These are phyloP conservation scores for Tenebrio molitor DNA, from an alignment of 1,140 invertebrate genomes.

Conservation along the genomic window DNA sequence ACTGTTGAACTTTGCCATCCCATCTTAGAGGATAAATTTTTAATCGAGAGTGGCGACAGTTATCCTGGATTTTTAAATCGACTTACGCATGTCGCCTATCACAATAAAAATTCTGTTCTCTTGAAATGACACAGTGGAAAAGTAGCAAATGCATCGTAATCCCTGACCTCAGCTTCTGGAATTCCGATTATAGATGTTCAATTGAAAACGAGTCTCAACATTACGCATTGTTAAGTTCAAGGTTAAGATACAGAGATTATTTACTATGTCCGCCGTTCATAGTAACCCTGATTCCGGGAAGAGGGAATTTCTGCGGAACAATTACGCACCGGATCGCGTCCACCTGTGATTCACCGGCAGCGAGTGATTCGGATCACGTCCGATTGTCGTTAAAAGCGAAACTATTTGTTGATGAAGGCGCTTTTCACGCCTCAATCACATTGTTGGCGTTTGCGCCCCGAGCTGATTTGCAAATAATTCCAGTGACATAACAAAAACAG, in stretches of 20 bases:
- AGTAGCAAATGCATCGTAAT: slow-evolving; percentile 7
- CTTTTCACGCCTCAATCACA: too few species aligned
- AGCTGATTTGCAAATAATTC: not conserved
- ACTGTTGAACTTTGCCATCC: too few species aligned
- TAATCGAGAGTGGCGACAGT: not conserved
- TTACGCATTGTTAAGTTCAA: slow-evolving; percentile 41
- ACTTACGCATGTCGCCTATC: not conserved
- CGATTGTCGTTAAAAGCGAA: not conserved
- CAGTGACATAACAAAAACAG: not conserved
- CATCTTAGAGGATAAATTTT: too few species aligned
- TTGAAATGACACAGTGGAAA: not conserved
- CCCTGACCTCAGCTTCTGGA: slow-evolving; percentile 29
- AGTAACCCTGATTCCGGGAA: not conserved
- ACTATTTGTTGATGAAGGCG: not conserved
- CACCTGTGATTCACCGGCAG: too few species aligned
- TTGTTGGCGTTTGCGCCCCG: too few species aligned
- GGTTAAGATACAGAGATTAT: slow-evolving; percentile 32
- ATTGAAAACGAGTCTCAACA: slow-evolving; percentile 17
- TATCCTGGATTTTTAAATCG: not conserved
- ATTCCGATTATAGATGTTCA: slow-evolving; percentile 30
- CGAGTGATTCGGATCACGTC: too few species aligned
- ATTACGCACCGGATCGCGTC: too few species aligned
- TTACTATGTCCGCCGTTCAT: slow-evolving; percentile 14
- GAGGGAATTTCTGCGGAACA: not conserved
- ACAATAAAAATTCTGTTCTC: not conserved